Evolutionary conservation across 2,797 vertebrate species (phyloP).

Genomic region (Carapus acus): DNA sequence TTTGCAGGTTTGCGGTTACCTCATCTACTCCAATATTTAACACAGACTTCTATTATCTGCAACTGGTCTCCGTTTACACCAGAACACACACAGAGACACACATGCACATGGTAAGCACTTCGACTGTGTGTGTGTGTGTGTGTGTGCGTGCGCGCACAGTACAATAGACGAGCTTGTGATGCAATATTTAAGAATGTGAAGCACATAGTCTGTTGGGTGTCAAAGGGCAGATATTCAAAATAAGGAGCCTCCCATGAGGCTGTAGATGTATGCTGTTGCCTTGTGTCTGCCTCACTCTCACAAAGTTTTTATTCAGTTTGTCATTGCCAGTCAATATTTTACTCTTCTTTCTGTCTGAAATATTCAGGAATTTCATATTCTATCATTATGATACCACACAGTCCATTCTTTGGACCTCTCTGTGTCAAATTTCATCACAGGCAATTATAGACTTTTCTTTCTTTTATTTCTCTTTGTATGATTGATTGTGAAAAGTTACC

Average conservation of each 20-base stretch:
- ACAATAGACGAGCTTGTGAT: conserved; percentile 42
- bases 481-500: not conserved
- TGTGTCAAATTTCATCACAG: too few species aligned
- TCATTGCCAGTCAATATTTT: too few species aligned
- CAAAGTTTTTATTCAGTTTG: too few species aligned
- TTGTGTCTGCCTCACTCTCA: too few species aligned
- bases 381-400: too few species aligned
- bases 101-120: conserved; percentile 14
- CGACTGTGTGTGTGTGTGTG: conserved; percentile 7
- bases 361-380: too few species aligned
- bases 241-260: conserved; percentile 3
- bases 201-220: conserved; percentile 37
- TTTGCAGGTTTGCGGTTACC: conserved; percentile 72
- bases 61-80: conserved; percentile 68
- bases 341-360: too few species aligned
- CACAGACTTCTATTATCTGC: conserved; percentile 67
- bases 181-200: conserved; percentile 54
- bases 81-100: conserved; percentile 30
- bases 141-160: conserved; percentile 24
- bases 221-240: conserved; percentile 27
- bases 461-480: not conserved
- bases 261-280: too few species aligned
- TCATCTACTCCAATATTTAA: conserved; percentile 76
- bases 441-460: too few species aligned
- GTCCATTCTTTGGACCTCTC: too few species aligned